phyloP scores from a whole-genome alignment of 1,140 invertebrate genomes.

The Hydropsyche tenuis region DNA sequence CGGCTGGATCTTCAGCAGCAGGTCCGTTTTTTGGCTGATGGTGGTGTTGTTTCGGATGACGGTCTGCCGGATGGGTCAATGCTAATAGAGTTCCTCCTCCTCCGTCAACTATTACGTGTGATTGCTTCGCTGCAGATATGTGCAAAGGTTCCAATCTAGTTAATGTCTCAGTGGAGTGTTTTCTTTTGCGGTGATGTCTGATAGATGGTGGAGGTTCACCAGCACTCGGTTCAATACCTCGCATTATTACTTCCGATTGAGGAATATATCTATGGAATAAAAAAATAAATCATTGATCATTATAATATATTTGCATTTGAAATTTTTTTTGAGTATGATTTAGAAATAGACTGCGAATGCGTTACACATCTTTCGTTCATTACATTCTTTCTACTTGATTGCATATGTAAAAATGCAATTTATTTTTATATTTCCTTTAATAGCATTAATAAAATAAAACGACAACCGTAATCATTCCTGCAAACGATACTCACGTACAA shows the following conservation, averaged over 20 bases:
- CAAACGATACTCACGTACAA: too few species aligned
- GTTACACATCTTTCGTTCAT: too few species aligned
- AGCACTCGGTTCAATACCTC: slow-evolving; percentile 29
- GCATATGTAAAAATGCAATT: too few species aligned
- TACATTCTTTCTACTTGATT: too few species aligned
- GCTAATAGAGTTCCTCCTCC: slow-evolving; percentile 43
- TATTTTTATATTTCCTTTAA: too few species aligned
- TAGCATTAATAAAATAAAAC: too few species aligned
- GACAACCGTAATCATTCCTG: too few species aligned
- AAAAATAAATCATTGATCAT: too few species aligned
- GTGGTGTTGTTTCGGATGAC: slow-evolving; percentile 4
- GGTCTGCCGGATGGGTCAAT: slow-evolving; percentile 37
- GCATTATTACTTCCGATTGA: slow-evolving; percentile 37
- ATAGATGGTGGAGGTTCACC: slow-evolving; percentile 34
- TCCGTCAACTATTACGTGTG: slow-evolving; percentile 43
- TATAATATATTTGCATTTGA: too few species aligned
- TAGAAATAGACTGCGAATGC: too few species aligned
- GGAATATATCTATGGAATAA: slow-evolving; percentile 46
- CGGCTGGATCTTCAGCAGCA: slow-evolving; percentile 64
- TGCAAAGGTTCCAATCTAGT: slow-evolving; percentile 42
- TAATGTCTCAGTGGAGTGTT: slow-evolving; percentile 36
- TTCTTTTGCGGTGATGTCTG: slow-evolving; percentile 44
- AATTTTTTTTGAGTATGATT: too few species aligned
- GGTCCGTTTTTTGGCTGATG: slow-evolving; percentile 38
- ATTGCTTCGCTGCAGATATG: slow-evolving; percentile 43